Evolutionary conservation across 2,113 vertebrate species (phyloP).

Genomic region (Misgurnus mizolepis): DNA sequence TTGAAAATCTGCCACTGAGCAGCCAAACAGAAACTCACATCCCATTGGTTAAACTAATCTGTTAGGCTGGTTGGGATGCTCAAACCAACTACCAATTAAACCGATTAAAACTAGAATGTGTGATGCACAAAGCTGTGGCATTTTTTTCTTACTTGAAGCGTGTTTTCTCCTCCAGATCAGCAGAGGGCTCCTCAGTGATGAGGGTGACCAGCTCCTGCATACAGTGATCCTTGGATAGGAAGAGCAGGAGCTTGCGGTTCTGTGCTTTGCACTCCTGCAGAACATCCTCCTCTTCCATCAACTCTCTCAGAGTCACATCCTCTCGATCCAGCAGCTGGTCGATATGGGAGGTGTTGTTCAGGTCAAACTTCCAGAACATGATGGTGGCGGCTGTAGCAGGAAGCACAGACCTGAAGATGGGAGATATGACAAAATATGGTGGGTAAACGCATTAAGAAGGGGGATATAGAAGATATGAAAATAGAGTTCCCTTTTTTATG

Average conservation of each 20-base stretch:
- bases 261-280: slow-evolving; percentile 97
- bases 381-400: slow-evolving; percentile 70
- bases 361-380: slow-evolving; percentile 99
- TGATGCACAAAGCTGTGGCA: neutral
- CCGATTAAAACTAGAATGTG: neutral
- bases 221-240: slow-evolving; percentile 89
- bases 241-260: slow-evolving; percentile 90
- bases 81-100: too few relatives aligned
- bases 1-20: too few relatives aligned
- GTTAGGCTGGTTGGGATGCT: too few relatives aligned
- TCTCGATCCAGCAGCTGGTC: slow-evolving; percentile 96
- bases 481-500: neutral
- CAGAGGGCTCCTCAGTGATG: slow-evolving; percentile 89
- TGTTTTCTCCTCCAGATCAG: slow-evolving; percentile 92
- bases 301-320: slow-evolving; percentile 87
- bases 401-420: slow-evolving; percentile 72
- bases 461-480: neutral
- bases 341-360: slow-evolving; percentile 92
- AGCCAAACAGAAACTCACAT: neutral
- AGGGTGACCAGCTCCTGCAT: slow-evolving; percentile 93
- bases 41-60: too few relatives aligned
- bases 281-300: slow-evolving; percentile 96
- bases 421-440: neutral
- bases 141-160: slow-evolving; percentile 89
- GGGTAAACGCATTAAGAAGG: slow-evolving; percentile 1